Conservation (phyloP, 2,113 vertebrate species). For the Phalacrocorax carbo region DNA sequence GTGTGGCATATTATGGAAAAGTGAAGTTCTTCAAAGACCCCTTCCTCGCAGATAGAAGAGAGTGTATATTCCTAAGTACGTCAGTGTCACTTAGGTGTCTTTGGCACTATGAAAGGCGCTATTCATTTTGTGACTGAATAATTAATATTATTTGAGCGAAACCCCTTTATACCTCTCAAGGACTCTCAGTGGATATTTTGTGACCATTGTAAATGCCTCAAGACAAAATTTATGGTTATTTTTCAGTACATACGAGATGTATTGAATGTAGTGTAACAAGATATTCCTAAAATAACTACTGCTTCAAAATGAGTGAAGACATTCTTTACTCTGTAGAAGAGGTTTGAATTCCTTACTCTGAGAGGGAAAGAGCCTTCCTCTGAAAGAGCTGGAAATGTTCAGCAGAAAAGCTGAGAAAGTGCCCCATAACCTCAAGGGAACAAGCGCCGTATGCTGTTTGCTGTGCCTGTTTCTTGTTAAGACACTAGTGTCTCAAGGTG, state of each 20-base stretch:
- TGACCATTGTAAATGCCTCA: not conserved
- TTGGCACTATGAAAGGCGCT: not conserved
- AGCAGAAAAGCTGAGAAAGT: not conserved
- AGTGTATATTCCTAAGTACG: not conserved
- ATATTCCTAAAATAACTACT: not conserved
- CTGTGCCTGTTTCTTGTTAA: not conserved
- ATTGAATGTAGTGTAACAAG: not conserved
- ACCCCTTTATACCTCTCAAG: not conserved
- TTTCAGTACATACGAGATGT: not conserved
- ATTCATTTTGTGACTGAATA: not conserved
- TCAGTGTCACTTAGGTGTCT: not conserved
- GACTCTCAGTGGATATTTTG: not conserved
- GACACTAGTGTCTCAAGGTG: not conserved
- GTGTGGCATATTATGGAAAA: not conserved
- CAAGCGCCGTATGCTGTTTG: not conserved
- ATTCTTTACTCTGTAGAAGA: not conserved
- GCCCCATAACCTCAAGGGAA: not conserved
- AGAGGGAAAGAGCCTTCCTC: not conserved
- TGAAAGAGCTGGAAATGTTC: not conserved
- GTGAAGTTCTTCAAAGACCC: not conserved
- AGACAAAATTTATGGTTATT: not conserved
- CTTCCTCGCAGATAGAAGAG: not conserved
- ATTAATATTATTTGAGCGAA: not conserved
- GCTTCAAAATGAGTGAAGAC: not conserved
- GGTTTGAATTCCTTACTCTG: not conserved